A percentile compares a stretch with the other conserved stretches of the same genome.
These are phyloP conservation scores for Lipotes vexillifer DNA, from an alignment of 2,113 vertebrate species.

Conservation along the genomic window DNA sequence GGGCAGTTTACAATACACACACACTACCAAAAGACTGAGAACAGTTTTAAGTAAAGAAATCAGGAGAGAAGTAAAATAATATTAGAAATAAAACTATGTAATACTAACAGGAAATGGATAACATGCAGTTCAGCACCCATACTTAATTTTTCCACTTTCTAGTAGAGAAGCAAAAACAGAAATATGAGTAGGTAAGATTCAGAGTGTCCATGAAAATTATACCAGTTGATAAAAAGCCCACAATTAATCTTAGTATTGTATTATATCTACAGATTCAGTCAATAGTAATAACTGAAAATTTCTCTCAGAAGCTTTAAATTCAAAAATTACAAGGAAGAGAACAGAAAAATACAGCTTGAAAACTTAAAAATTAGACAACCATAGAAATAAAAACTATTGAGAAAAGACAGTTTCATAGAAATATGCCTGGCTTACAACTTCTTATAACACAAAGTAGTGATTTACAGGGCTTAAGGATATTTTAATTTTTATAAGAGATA, in stretches of 20 bases:
- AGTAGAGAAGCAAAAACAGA: neutral
- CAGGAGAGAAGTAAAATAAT: neutral
- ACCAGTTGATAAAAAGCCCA: neutral
- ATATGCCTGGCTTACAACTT: neutral
- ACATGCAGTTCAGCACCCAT: neutral
- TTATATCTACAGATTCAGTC: neutral
- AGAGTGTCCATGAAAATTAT: neutral
- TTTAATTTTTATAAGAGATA: neutral
- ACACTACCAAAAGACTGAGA: neutral
- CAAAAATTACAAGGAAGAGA: neutral
- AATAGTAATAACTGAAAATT: neutral
- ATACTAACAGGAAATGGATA: neutral
- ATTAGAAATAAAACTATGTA: neutral
- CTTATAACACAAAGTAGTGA: conserved; percentile 3
- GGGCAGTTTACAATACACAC: neutral
- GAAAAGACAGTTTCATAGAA: neutral
- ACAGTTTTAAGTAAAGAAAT: conserved; percentile 7
- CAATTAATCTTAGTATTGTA: neutral
- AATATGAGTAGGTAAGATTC: conserved; percentile 5
- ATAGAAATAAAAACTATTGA: conserved; percentile 16
- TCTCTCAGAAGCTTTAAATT: neutral
- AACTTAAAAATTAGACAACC: conserved; percentile 29
- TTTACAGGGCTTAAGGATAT: neutral
- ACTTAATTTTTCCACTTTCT: conserved; percentile 17
- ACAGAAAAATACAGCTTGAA: neutral